Percentiles rank a stretch among this genome's conserved stretches.
These are phyloP conservation scores for Vicugna pacos DNA, from an alignment of 2,113 vertebrate genomes.

Conservation along the genomic window DNA sequence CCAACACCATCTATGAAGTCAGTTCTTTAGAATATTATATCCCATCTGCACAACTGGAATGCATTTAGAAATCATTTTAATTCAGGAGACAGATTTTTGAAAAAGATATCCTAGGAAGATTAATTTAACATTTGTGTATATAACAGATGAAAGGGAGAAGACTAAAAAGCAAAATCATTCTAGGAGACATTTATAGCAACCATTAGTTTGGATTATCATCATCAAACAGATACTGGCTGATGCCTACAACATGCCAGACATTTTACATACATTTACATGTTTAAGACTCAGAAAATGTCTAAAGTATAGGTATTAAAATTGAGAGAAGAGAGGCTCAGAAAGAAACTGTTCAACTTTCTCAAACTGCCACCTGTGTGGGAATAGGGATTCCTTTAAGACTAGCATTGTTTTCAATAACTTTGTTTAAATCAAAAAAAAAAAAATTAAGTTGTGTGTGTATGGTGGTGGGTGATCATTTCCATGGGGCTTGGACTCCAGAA, in stretches of 20 bases:
- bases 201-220: not conserved
- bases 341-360: conserved; percentile 4
- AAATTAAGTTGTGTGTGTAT: not conserved
- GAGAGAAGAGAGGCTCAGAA: not conserved
- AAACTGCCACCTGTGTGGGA: not conserved
- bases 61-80: conserved; percentile 35
- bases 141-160: conserved; percentile 14
- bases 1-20: not conserved
- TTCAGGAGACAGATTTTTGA: conserved; percentile 16
- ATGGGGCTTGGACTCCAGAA: not conserved
- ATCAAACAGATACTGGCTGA: not conserved
- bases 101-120: not conserved
- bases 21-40: not conserved
- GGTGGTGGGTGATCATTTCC: not conserved
- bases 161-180: not conserved
- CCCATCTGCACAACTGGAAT: conserved; percentile 32
- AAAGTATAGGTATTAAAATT: not conserved
- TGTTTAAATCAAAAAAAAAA: conserved; percentile 11
- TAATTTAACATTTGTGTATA: conserved; percentile 16
- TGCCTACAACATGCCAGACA: not conserved
- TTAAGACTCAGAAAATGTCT: not conserved
- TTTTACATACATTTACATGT: conserved; percentile 4
- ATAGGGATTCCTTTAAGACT: not conserved
- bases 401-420: conserved; percentile 2
- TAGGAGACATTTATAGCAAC: conserved; percentile 9